Base-by-base conservation (phyloP, 2,888 invertebrate genomes). In the Epistrophe eligans region DNA sequence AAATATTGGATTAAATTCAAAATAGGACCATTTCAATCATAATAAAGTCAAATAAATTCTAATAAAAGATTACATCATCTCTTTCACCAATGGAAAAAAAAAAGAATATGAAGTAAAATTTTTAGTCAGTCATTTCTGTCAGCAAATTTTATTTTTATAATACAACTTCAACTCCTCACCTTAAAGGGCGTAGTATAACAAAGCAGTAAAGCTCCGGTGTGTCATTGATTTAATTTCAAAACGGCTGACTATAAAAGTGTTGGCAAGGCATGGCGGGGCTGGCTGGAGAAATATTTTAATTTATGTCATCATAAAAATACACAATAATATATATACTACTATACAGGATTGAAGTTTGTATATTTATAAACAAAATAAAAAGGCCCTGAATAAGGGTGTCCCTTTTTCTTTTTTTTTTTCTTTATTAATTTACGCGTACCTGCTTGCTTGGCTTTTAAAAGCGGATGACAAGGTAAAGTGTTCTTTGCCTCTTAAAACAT, bases 221-320 rank as follows among this genome's bases (percentile, higher is more conserved):
- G 24, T 60, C 80, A 84, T 76, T 80, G 84, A 84, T 80, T 84
- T 77, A 45, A 72, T 76, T 80, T 72, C 28, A 58, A 66, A 60
- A 55, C 55, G 38, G 40, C 55, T 55, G 19, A 57, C 64, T 10
- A 8, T 24, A 24, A 40, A 15, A 52, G 17, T 17, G 62, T 32
- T 4, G 15, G 24, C n/a, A n/a, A n/a, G 11, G 28, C 6, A 24
- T 13, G 13, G 24, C 24, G 13, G 8, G 28, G 6, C 4, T 24
- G 52, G 35, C 35, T 40, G 74, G 58, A 35, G 55, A 38, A 71
- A 71, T 58, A 76, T 76, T 79, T 84, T 76, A 80, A 84, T 80
- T 84, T 80, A 80, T 77, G 76, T 71, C 72, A 84, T 76, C 84
- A 76, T 80, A 57, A 80, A 84, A 79, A 15, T 62, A 74, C 71